phyloP scores from a whole-genome alignment of 2,888 invertebrate genomes.

The Steinernema carpocapsae region DNA sequence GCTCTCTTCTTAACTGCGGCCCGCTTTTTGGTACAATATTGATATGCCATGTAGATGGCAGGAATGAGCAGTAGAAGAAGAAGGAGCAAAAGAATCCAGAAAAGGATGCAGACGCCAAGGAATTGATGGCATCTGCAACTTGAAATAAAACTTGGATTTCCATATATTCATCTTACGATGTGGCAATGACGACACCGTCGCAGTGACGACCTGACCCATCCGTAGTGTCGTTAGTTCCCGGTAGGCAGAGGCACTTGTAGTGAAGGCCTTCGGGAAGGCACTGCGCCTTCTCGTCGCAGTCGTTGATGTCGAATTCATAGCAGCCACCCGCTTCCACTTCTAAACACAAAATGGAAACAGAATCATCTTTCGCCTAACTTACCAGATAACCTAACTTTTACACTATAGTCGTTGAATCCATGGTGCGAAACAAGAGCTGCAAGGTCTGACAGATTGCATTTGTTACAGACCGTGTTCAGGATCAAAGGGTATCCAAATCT shows the following conservation, averaged over 20 bases:
- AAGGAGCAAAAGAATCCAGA: constrained; percentile 59
- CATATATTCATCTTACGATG: constrained; percentile 35
- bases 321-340: constrained; percentile 40
- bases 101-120: constrained; percentile 62
- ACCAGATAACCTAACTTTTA: neutral
- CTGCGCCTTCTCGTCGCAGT: constrained; percentile 46
- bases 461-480: constrained; percentile 37
- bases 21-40: constrained; percentile 20
- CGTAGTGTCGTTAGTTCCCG: constrained; percentile 52
- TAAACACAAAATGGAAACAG: neutral
- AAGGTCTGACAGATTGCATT: constrained; percentile 33
- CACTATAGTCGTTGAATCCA: neutral
- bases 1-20: neutral
- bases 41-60: constrained; percentile 19
- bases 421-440: neutral
- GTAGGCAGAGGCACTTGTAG: constrained; percentile 45
- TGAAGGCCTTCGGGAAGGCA: constrained; percentile 43
- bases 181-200: constrained; percentile 48
- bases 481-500: constrained; percentile 30
- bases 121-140: constrained; percentile 58
- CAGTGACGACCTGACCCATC: constrained; percentile 51
- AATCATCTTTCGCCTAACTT: neutral
- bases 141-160: neutral
- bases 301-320: constrained; percentile 41
- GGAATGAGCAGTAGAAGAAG: constrained; percentile 49